Conservation (phyloP, 1,140 invertebrate species). For the Coptotermes formosanus region DNA sequence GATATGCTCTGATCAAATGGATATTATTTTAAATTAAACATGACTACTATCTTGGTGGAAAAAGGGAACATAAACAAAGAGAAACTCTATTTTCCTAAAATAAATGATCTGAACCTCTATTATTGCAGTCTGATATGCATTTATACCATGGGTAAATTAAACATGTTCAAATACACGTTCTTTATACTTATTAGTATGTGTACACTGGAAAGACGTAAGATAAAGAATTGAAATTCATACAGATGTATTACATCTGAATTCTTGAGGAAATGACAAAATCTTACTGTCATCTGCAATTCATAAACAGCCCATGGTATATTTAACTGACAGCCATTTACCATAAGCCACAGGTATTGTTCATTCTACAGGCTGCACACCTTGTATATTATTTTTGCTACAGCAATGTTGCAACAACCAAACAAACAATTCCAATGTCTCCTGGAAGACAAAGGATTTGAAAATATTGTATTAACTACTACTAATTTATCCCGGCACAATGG, state of each 20-base stretch:
- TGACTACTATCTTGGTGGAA: not conserved
- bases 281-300: too few species aligned
- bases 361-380: not conserved
- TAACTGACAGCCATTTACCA: not conserved
- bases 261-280: too few species aligned
- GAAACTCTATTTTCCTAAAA: not conserved
- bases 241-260: not conserved
- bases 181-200: not conserved
- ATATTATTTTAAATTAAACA: not conserved
- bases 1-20: not conserved
- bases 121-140: not conserved
- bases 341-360: not conserved
- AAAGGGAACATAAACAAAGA: not conserved
- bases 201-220: not conserved
- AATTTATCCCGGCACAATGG: not conserved
- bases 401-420: not conserved
- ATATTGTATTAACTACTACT: constrained; percentile 12
- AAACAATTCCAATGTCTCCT: not conserved
- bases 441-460: not conserved
- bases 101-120: not conserved
- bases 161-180: not conserved
- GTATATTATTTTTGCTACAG: too few species aligned
- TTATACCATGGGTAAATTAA: constrained; percentile 9
- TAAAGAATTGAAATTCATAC: not conserved
- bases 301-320: too few species aligned